Percentiles rank a stretch among this genome's conserved stretches.
phyloP scores from a whole-genome alignment of 1,140 invertebrate genomes.

The Dermatophagoides farinae region DNA sequence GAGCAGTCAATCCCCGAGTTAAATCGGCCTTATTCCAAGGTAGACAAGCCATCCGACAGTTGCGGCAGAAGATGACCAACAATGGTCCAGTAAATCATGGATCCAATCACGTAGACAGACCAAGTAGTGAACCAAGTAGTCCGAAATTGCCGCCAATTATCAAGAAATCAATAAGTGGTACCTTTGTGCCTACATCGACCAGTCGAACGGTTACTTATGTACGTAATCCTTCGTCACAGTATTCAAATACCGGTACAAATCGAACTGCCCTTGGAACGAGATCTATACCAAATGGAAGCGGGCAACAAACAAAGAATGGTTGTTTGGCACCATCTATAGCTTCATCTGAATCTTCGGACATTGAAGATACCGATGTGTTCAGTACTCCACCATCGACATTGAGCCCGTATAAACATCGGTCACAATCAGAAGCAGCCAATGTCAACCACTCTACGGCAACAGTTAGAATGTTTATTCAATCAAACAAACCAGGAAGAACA shows the following conservation, averaged over 20 bases:
- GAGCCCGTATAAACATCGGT: neutral
- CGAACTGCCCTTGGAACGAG: neutral
- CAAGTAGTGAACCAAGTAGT: constrained; percentile 21
- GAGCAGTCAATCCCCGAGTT: constrained; percentile 54
- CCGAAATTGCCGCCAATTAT: constrained; percentile 17
- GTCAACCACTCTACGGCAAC: neutral
- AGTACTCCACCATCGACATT: neutral
- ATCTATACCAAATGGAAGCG: neutral
- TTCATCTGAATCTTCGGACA: constrained; percentile 21
- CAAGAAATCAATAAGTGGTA: constrained; percentile 10
- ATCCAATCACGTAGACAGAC: constrained; percentile 4
- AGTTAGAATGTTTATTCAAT: neutral
- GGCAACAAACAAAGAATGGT: constrained; percentile 11
- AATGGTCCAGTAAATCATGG: neutral
- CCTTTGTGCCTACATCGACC: neutral
- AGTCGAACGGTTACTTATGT: constrained; percentile 2
- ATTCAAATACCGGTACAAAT: neutral
- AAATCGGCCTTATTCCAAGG: constrained; percentile 40
- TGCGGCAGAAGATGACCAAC: constrained; percentile 33
- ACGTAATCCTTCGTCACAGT: neutral
- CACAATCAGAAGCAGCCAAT: neutral
- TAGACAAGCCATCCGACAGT: constrained; percentile 49
- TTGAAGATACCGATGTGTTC: constrained; percentile 15
- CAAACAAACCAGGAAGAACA: neutral
- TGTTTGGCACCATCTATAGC: constrained; percentile 32